A percentile compares a stretch with the other conserved stretches of the same genome.
These are phyloP conservation scores for Theropithecus gelada DNA, from an alignment of 2,113 vertebrate genomes.

Conservation along the genomic window DNA sequence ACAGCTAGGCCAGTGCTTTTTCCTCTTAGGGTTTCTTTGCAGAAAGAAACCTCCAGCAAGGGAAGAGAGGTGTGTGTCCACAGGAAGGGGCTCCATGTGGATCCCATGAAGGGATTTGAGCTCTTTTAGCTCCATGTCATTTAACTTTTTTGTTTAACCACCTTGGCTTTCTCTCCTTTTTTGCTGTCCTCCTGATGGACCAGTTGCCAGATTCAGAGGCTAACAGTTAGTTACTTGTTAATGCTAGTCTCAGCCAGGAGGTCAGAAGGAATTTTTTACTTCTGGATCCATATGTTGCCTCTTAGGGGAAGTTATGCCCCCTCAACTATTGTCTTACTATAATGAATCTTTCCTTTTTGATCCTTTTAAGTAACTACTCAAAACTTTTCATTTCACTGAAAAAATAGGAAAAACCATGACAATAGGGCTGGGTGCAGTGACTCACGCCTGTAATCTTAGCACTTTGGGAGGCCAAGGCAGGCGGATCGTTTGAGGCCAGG, in stretches of 20 bases:
- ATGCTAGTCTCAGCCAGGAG: not conserved
- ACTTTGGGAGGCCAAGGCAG: too few species aligned
- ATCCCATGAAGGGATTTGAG: not conserved
- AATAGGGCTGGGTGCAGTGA: too few species aligned
- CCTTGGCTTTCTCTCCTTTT: not conserved
- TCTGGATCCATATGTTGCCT: slow-evolving; percentile 1
- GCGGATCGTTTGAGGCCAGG: too few species aligned
- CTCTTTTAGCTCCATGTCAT: not conserved
- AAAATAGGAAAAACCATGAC: not conserved
- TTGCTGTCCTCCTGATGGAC: not conserved
- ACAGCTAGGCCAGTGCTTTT: too few species aligned
- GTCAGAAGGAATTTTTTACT: not conserved
- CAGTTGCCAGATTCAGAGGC: not conserved
- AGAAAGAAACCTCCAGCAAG: not conserved
- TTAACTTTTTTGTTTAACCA: not conserved
- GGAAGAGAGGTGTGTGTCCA: not conserved
- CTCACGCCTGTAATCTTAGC: too few species aligned
- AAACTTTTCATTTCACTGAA: not conserved
- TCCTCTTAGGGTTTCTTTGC: not conserved
- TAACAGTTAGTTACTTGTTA: not conserved
- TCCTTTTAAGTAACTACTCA: not conserved
- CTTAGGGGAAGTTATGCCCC: not conserved
- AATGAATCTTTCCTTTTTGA: not conserved
- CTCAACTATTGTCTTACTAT: not conserved
- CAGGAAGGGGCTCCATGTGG: not conserved